These are phyloP conservation scores for Lymantria monacha DNA, from an alignment of 2,888 invertebrate genomes.

Conservation along the genomic window DNA sequence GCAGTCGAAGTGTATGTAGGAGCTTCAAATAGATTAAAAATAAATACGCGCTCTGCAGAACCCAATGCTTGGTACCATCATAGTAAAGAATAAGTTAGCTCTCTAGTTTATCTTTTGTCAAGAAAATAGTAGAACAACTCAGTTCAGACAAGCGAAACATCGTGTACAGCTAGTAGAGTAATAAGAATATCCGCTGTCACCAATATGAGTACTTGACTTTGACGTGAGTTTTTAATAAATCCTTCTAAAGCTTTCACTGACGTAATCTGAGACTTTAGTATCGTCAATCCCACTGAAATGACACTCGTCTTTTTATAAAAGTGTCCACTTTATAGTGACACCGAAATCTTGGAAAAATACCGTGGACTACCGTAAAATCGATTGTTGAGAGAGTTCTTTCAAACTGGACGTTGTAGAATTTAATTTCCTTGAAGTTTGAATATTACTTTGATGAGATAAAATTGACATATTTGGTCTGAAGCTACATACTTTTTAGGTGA, in stretches of 20 bases:
- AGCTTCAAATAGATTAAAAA: too few relatives aligned
- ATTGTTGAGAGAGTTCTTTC: slow-evolving; percentile 11
- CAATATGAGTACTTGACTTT: slow-evolving; percentile 7
- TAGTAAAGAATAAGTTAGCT: too few relatives aligned
- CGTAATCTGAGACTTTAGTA: slow-evolving; percentile 40
- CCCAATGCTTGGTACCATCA: too few relatives aligned
- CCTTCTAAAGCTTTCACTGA: slow-evolving; percentile 28
- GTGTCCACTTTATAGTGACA: slow-evolving; percentile 23
- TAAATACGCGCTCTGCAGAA: too few relatives aligned
- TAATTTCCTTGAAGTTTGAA: slow-evolving; percentile 35
- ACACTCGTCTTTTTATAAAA: slow-evolving; percentile 34
- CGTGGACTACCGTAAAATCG: background rate
- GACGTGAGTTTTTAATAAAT: slow-evolving; percentile 31
- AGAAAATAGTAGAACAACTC: too few relatives aligned
- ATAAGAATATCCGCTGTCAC: slow-evolving; percentile 7
- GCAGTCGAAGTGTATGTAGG: too few relatives aligned
- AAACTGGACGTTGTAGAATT: slow-evolving; percentile 20
- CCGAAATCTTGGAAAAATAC: background rate
- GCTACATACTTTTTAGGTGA: slow-evolving; percentile 4
- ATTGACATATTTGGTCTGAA: slow-evolving; percentile 26
- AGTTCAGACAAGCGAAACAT: too few relatives aligned
- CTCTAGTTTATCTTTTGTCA: too few relatives aligned
- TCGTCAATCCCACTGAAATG: slow-evolving; percentile 44
- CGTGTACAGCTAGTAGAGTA: background rate
- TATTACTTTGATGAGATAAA: slow-evolving; percentile 30